Evolutionary conservation across 1,140 invertebrate genomes (phyloP).

Genomic region (Camponotus floridanus): DNA sequence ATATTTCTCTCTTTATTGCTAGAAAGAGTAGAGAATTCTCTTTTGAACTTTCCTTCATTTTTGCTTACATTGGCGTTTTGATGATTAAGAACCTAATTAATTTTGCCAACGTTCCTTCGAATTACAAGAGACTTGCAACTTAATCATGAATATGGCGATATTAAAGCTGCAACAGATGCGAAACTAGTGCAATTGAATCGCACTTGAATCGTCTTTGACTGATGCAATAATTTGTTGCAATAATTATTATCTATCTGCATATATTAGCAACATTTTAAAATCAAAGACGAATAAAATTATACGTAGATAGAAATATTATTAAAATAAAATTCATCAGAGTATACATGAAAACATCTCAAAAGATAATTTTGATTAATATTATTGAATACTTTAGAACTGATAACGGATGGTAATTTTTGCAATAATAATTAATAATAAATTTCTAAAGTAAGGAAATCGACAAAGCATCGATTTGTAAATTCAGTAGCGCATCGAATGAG

Average conservation of each 20-base stretch:
- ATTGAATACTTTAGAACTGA: background rate
- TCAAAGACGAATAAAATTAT: background rate
- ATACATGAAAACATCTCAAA: background rate
- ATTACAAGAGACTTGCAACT: conserved; percentile 25
- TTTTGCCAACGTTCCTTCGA: conserved; percentile 17
- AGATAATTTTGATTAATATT: background rate
- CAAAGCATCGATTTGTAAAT: conserved; percentile 43
- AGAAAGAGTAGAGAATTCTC: conserved; percentile 21
- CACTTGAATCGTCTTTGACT: background rate
- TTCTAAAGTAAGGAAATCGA: background rate
- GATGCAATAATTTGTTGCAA: background rate
- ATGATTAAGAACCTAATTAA: conserved; percentile 45
- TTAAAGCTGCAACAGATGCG: background rate
- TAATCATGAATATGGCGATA: background rate
- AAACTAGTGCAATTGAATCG: background rate
- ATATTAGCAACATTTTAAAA: background rate
- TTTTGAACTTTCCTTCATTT: conserved; percentile 23
- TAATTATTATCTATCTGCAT: background rate
- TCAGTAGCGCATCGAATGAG: background rate
- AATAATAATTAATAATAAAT: background rate
- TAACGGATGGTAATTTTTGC: background rate
- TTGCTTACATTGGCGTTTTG: background rate
- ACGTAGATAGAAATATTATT: background rate
- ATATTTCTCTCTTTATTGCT: background rate
- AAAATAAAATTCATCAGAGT: conserved; percentile 2